These are phyloP conservation scores for Atopsyche davidsoni DNA, from an alignment of 1,140 invertebrate genomes.

Conservation along the genomic window DNA sequence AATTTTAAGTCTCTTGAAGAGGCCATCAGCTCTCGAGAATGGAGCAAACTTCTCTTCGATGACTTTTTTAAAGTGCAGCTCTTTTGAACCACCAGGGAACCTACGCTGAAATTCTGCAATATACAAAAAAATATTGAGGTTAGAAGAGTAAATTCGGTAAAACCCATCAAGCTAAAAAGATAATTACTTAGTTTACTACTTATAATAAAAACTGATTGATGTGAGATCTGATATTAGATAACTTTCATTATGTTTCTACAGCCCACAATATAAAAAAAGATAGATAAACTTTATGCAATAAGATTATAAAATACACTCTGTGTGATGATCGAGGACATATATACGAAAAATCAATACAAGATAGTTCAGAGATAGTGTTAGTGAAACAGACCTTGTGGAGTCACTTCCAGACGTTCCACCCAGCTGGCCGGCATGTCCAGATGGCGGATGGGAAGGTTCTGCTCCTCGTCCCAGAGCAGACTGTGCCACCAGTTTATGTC, in stretches of 20 bases:
- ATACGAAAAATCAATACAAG: too few relatives aligned
- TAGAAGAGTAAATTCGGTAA: too few relatives aligned
- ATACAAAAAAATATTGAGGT: conserved; percentile 10
- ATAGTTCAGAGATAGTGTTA: neutral
- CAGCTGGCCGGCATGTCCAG: conserved; percentile 76
- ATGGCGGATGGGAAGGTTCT: conserved; percentile 51
- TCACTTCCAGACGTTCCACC: conserved; percentile 64
- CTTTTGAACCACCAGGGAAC: conserved; percentile 68
- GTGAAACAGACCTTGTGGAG: conserved; percentile 51
- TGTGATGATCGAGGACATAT: too few relatives aligned
- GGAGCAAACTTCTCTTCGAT: conserved; percentile 71
- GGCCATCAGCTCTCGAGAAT: conserved; percentile 64
- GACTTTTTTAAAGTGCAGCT: conserved; percentile 66
- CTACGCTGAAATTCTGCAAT: conserved; percentile 63
- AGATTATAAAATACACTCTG: too few relatives aligned
- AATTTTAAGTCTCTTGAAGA: conserved; percentile 61
- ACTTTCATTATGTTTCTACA: conserved; percentile 8
- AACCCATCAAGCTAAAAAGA: too few relatives aligned
- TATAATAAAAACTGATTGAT: too few relatives aligned
- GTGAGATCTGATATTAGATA: too few relatives aligned
- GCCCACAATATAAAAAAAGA: too few relatives aligned
- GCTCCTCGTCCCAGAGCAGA: conserved; percentile 60
- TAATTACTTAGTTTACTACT: too few relatives aligned
- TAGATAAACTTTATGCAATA: too few relatives aligned
- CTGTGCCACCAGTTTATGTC: conserved; percentile 62